phyloP scores from a whole-genome alignment of 2,888 invertebrate genomes.

The Parnassius apollo region DNA sequence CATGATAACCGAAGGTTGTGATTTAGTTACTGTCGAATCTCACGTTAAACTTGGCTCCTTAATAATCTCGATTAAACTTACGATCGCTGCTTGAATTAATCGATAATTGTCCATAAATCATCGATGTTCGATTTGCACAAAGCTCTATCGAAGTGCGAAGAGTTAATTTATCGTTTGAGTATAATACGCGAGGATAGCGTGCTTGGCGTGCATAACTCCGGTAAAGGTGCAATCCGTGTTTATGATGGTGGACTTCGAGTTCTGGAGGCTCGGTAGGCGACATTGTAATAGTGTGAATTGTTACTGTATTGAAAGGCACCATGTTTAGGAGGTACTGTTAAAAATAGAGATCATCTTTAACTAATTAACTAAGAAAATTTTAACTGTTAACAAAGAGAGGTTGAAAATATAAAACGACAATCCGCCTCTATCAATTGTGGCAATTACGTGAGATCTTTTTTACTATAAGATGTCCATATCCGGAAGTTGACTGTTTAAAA shows the following conservation, averaged over 20 bases:
- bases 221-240: conserved; percentile 63
- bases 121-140: conserved; percentile 77
- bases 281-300: conserved; percentile 64
- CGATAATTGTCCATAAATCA: conserved; percentile 81
- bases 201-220: conserved; percentile 69
- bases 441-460: too few species aligned
- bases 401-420: too few species aligned
- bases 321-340: neutral
- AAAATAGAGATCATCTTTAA: too few species aligned
- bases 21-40: conserved; percentile 58
- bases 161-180: conserved; percentile 70
- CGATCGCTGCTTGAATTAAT: conserved; percentile 81
- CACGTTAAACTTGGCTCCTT: conserved; percentile 57
- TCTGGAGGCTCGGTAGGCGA: conserved; percentile 44
- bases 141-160: conserved; percentile 77
- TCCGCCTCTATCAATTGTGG: too few species aligned
- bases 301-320: conserved; percentile 30
- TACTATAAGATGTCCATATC: too few species aligned
- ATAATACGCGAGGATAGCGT: conserved; percentile 70
- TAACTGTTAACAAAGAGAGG: too few species aligned
- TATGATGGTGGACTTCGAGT: conserved; percentile 50
- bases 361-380: too few species aligned
- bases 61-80: conserved; percentile 76
- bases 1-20: conserved; percentile 43
- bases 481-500: too few species aligned